These are phyloP conservation scores for Stegostoma tigrinum DNA, from an alignment of 2,113 vertebrate species.

Conservation along the genomic window DNA sequence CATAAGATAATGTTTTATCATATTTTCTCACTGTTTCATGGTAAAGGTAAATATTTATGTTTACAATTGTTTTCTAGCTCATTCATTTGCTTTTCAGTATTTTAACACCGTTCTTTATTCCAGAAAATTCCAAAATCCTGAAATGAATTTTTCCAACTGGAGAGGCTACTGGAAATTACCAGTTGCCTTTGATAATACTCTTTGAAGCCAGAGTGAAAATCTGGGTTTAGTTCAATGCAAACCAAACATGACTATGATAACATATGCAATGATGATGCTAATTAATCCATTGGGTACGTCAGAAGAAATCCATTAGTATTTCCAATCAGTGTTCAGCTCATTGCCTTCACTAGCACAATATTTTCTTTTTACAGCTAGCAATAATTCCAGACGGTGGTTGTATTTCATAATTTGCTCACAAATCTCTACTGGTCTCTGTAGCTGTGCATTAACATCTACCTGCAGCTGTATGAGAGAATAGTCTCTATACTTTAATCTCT, in stretches of 20 bases:
- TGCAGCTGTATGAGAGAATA: neutral
- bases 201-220: neutral
- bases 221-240: neutral
- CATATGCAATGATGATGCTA: neutral
- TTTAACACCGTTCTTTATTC: too few species aligned
- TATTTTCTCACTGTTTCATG: too few species aligned
- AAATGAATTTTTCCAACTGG: too few species aligned
- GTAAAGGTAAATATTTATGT: too few species aligned
- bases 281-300: neutral
- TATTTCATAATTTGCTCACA: neutral
- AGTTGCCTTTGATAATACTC: neutral
- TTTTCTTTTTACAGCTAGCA: neutral
- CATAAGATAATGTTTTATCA: too few species aligned
- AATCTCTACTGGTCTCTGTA: neutral
- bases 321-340: neutral
- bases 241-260: neutral
- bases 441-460: neutral
- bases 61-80: too few species aligned
- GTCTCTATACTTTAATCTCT: too few species aligned
- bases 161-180: too few species aligned
- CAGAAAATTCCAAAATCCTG: too few species aligned
- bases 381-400: neutral
- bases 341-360: neutral
- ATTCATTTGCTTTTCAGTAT: too few species aligned
- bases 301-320: neutral